A percentile compares a stretch with the other conserved stretches of the same genome.
Conservation (phyloP, 1,140 invertebrate genomes). For the Diuraphis noxia region DNA sequence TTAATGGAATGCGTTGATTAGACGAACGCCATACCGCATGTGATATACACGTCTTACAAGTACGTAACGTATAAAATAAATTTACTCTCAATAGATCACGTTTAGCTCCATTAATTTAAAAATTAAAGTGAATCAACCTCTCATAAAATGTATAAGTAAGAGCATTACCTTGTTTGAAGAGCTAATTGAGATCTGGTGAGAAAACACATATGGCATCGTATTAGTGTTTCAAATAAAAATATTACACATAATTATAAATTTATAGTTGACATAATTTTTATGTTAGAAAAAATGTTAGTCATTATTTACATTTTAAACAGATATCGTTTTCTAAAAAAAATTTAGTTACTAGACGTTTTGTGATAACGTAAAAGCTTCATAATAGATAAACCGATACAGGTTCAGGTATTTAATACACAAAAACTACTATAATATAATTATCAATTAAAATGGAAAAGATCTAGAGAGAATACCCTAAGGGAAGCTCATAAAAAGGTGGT, state of each 20-base stretch:
- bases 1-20: neutral
- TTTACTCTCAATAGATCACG: too few species aligned
- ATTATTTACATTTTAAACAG: neutral
- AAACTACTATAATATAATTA: neutral
- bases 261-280: neutral
- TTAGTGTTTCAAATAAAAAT: too few species aligned
- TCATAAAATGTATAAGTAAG: too few species aligned
- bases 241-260: neutral
- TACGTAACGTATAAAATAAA: too few species aligned
- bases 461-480: neutral
- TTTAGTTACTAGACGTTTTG: neutral
- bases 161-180: too few species aligned
- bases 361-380: neutral
- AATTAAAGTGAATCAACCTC: too few species aligned
- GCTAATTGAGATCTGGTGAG: too few species aligned
- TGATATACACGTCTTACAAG: too few species aligned
- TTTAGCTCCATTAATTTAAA: too few species aligned
- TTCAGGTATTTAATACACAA: neutral
- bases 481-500: neutral
- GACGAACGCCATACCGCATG: too few species aligned
- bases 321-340: neutral
- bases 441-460: neutral
- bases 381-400: neutral
- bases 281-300: neutral
- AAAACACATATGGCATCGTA: too few species aligned